Conservation (phyloP, 2,113 vertebrate species). For the Tragulus kanchil region DNA sequence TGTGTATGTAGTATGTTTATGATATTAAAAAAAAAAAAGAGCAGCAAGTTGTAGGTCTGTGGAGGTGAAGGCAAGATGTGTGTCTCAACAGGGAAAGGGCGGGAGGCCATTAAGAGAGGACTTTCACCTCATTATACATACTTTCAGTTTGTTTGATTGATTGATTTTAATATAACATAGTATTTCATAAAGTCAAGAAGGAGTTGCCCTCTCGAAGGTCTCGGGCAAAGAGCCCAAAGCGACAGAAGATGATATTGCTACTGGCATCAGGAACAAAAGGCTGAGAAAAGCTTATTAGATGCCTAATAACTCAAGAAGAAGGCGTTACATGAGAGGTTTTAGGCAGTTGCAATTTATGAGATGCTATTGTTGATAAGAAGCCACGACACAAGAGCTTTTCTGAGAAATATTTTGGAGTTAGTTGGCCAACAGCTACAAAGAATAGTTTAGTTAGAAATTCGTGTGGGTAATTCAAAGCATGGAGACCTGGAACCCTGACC, state of each 20-base stretch:
- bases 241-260: neutral
- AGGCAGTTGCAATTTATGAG: neutral
- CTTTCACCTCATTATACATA: neutral
- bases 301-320: neutral
- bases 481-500: neutral
- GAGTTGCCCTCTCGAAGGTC: neutral
- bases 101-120: neutral
- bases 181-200: slow-evolving; percentile 22
- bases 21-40: neutral
- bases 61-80: neutral
- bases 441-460: neutral
- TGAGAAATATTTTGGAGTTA: neutral
- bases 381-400: neutral
- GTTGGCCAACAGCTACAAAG: neutral
- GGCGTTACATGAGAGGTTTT: neutral
- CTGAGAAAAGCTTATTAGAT: neutral
- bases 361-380: neutral
- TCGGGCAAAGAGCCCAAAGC: neutral
- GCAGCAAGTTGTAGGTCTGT: neutral
- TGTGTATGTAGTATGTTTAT: neutral
- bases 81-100: neutral
- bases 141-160: neutral
- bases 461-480: neutral
- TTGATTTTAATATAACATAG: neutral
- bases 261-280: neutral